A percentile compares a stretch with the other conserved stretches of the same genome.
phyloP scores from a whole-genome alignment of 2,888 invertebrate genomes.

The Torymus texanus region DNA sequence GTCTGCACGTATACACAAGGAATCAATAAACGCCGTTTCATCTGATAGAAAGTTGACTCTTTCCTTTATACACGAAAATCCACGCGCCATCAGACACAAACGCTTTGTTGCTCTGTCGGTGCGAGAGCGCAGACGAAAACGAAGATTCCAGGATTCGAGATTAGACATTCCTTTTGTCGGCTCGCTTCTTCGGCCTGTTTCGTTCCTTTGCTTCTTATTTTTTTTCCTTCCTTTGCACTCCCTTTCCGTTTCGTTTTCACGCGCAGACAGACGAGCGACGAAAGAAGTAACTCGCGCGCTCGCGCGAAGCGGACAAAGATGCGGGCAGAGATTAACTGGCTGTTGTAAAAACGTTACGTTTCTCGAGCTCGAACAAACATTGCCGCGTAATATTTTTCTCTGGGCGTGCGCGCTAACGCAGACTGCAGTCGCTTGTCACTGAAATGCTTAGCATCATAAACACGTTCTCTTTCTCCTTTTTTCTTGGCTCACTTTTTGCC shows the following conservation, averaged over 20 bases:
- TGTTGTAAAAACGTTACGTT: conserved; percentile 36
- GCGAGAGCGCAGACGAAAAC: not conserved
- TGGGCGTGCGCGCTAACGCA: no score
- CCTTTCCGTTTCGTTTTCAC: conserved; percentile 12
- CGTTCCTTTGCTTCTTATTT: not conserved
- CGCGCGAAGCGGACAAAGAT: conserved; percentile 33
- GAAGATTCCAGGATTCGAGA: conserved; percentile 11
- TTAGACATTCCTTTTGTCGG: conserved; percentile 38
- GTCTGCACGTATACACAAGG: no score
- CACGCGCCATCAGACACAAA: conserved; percentile 12
- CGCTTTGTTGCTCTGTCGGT: not conserved
- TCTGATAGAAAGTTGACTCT: conserved; percentile 14
- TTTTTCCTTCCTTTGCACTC: not conserved
- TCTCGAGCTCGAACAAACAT: conserved; percentile 9
- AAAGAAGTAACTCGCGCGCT: conserved; percentile 36
- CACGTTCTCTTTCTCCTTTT: conserved; percentile 16
- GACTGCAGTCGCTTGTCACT: conserved; percentile 4
- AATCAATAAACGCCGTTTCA: conserved; percentile 5
- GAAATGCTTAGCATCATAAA: conserved; percentile 30
- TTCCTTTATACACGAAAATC: not conserved
- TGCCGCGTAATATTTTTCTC: conserved; percentile 34
- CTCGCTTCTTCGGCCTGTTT: not conserved
- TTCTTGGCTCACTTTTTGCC: conserved; percentile 1
- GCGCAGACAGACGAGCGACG: not conserved
- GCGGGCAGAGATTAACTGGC: conserved; percentile 48